A percentile compares a stretch with the other conserved stretches of the same genome.
These are phyloP conservation scores for Cryptocheilus praepositus DNA, from an alignment of 2,888 invertebrate species.

Conservation along the genomic window DNA sequence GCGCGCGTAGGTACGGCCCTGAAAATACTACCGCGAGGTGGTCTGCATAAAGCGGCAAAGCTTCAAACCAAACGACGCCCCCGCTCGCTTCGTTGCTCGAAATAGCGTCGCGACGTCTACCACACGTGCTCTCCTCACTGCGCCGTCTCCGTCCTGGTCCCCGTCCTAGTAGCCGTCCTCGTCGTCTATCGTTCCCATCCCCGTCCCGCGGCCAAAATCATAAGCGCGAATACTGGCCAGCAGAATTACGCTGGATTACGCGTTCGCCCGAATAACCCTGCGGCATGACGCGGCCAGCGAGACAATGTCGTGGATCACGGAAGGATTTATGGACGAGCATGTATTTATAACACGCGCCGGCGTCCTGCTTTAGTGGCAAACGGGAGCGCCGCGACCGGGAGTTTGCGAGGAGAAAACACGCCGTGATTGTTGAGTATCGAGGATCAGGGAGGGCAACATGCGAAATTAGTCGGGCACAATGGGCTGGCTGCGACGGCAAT, in stretches of 20 bases:
- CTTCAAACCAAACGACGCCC: conserved; percentile 64
- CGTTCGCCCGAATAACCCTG: conserved; percentile 9
- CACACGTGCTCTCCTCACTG: conserved; percentile 52
- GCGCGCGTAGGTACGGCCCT: conserved; percentile 36
- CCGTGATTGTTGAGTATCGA: no score
- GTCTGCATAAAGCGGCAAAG: conserved; percentile 56
- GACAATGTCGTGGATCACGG: conserved; percentile 7
- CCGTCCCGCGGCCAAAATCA: background rate
- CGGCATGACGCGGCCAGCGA: background rate
- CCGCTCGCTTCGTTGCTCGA: conserved; percentile 61
- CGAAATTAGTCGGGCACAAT: no score
- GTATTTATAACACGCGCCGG: conserved; percentile 1
- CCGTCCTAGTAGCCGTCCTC: background rate
- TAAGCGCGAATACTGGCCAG: conserved; percentile 17
- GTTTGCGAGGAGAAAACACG: no score
- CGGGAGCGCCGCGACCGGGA: no score
- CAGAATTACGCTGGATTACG: conserved; percentile 17
- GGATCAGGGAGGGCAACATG: no score
- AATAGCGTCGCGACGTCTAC: conserved; percentile 66
- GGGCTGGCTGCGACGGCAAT: no score
- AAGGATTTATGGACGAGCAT: conserved; percentile 7
- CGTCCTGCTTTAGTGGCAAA: background rate
- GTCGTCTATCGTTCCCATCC: no score
- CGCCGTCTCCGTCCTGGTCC: background rate
- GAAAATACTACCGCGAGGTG: conserved; percentile 45